These are phyloP conservation scores for Drosophila stalkeri DNA, from an alignment of 2,888 invertebrate genomes.

Conservation along the genomic window DNA sequence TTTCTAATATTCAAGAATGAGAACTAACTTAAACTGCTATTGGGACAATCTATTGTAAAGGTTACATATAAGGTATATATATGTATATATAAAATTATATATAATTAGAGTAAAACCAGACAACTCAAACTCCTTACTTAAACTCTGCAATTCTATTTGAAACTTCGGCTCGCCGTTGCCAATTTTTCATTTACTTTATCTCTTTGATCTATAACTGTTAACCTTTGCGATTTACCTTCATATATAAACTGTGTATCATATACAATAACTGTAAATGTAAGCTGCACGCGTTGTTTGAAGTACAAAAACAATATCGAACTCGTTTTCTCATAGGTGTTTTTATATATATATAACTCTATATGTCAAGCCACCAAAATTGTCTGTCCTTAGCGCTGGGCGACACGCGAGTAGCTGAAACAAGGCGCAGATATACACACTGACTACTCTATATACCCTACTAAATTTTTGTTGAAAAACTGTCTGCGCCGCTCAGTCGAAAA, in stretches of 20 bases:
- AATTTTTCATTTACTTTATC: background rate
- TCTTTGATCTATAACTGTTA: slow-evolving; percentile 22
- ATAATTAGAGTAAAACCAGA: background rate
- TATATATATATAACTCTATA: slow-evolving; percentile 21
- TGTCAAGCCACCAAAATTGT: slow-evolving; percentile 53
- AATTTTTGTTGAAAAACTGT: slow-evolving; percentile 31
- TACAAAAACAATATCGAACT: slow-evolving; percentile 23
- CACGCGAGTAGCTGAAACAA: slow-evolving; percentile 83
- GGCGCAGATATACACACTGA: slow-evolving; percentile 38
- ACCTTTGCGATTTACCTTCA: slow-evolving; percentile 12
- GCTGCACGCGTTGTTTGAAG: slow-evolving; percentile 59
- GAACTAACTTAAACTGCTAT: slow-evolving; percentile 1
- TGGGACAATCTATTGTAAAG: slow-evolving; percentile 3
- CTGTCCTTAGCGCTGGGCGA: slow-evolving; percentile 85
- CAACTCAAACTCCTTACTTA: background rate
- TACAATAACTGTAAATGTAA: slow-evolving; percentile 44
- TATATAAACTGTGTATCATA: slow-evolving; percentile 19
- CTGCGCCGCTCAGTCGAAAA: slow-evolving; percentile 78
- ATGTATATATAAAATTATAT: background rate
- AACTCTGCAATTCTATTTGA: slow-evolving; percentile 4
- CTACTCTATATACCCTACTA: slow-evolving; percentile 25
- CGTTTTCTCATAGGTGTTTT: slow-evolving; percentile 59
- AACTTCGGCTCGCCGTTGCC: slow-evolving; percentile 11
- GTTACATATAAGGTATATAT: background rate
- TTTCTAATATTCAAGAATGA: background rate